Conservation (phyloP, 1,140 invertebrate genomes). For the Drosophila prosaltans region DNA sequence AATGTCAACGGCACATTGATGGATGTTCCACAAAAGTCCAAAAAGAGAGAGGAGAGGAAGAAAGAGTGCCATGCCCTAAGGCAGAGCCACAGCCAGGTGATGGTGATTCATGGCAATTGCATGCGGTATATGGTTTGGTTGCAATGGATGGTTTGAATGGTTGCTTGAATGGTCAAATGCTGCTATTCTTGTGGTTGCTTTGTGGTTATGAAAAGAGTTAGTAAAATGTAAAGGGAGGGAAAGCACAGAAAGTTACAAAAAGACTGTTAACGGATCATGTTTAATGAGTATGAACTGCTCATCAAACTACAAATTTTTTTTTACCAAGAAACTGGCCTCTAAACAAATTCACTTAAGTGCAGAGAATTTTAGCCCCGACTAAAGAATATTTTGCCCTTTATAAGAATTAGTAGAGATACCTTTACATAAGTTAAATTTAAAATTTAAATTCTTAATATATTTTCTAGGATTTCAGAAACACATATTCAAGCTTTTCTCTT, state of each 20-base stretch:
- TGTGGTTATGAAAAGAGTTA: slow-evolving; percentile 35
- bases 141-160: background rate
- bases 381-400: too few relatives aligned
- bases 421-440: too few relatives aligned
- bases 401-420: too few relatives aligned
- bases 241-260: slow-evolving; percentile 9
- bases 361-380: too few relatives aligned
- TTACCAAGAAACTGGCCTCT: background rate
- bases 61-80: slow-evolving; percentile 16
- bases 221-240: background rate
- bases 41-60: background rate
- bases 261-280: slow-evolving; percentile 55
- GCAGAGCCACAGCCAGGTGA: slow-evolving; percentile 63
- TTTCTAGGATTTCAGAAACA: too few relatives aligned
- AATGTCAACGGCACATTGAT: slow-evolving; percentile 81
- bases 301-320: background rate
- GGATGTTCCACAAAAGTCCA: slow-evolving; percentile 65
- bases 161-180: slow-evolving; percentile 58
- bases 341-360: too few relatives aligned
- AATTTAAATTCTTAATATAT: too few relatives aligned
- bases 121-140: slow-evolving; percentile 62
- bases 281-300: slow-evolving; percentile 48
- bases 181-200: slow-evolving; percentile 44
- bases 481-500: too few relatives aligned
- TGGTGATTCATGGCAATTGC: slow-evolving; percentile 79